Evolutionary conservation across 2,888 invertebrate species (phyloP).

Genomic region (Micoletzkya japonica): DNA sequence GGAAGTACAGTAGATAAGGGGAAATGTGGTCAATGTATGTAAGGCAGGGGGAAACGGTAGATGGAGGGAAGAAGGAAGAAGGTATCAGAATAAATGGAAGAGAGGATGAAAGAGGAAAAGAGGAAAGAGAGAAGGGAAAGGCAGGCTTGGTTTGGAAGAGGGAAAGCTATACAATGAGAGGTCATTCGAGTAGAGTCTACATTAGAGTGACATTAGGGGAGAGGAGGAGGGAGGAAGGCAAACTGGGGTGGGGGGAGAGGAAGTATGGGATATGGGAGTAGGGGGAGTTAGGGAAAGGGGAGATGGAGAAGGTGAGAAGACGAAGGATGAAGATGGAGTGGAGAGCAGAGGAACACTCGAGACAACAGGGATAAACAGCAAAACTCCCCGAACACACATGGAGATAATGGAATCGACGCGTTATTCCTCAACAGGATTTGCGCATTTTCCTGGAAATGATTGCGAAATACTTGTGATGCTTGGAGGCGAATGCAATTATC

Average conservation of each 20-base stretch:
- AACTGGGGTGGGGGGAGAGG: neutral
- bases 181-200: neutral
- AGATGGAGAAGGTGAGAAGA: neutral
- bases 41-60: neutral
- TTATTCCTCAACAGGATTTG: too few relatives aligned
- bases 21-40: constrained; percentile 6
- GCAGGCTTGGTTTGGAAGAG: neutral
- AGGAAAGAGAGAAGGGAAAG: neutral
- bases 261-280: neutral
- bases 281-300: too few relatives aligned
- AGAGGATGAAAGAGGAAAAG: neutral
- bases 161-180: neutral
- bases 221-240: neutral
- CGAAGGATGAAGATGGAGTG: neutral
- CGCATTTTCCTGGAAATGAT: too few relatives aligned
- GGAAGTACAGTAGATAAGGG: neutral
- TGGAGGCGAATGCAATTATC: too few relatives aligned
- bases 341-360: neutral
- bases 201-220: neutral
- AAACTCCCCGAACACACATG: too few relatives aligned
- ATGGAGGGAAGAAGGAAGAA: neutral
- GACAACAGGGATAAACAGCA: too few relatives aligned
- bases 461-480: too few relatives aligned
- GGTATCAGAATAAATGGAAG: neutral
- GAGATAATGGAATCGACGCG: too few relatives aligned